Evolutionary conservation across 1,140 invertebrate species (phyloP).

Genomic region (Bombus haemorrhoidalis): DNA sequence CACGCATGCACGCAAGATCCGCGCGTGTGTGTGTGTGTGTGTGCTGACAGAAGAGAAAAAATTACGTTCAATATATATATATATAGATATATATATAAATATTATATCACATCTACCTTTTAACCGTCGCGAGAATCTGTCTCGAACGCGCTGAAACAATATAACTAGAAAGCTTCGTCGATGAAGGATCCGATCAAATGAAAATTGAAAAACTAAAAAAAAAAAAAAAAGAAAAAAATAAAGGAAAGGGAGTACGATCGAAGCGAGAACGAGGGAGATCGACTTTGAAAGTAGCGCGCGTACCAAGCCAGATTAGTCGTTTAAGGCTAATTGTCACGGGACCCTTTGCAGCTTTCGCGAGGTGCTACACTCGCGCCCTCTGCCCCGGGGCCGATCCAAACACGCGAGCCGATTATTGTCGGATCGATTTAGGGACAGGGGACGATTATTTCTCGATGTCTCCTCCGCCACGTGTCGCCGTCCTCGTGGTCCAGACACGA

Average conservation of each 20-base stretch:
- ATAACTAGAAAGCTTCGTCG: no score
- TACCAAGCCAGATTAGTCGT: slow-evolving; percentile 35
- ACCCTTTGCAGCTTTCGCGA: slow-evolving; percentile 71
- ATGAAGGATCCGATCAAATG: background rate
- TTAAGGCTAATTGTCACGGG: slow-evolving; percentile 66
- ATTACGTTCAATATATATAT: background rate
- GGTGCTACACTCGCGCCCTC: slow-evolving; percentile 63
- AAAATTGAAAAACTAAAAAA: background rate
- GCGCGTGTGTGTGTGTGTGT: no score
- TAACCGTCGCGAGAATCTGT: slow-evolving; percentile 29
- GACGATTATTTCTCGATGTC: slow-evolving; percentile 49
- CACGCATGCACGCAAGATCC: background rate
- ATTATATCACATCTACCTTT: slow-evolving; percentile 13
- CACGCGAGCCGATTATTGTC: background rate
- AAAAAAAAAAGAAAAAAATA: background rate
- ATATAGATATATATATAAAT: background rate
- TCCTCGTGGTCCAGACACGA: background rate
- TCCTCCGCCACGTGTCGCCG: slow-evolving; percentile 17
- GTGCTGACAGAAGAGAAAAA: background rate
- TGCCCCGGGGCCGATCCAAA: slow-evolving; percentile 45
- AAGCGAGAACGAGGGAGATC: background rate
- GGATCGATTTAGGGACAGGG: background rate
- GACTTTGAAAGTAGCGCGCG: slow-evolving; percentile 42
- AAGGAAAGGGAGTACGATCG: background rate
- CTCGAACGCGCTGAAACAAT: slow-evolving; percentile 12